Conservation (phyloP, 2,113 vertebrate genomes). For the Sebastes schlegelii region DNA sequence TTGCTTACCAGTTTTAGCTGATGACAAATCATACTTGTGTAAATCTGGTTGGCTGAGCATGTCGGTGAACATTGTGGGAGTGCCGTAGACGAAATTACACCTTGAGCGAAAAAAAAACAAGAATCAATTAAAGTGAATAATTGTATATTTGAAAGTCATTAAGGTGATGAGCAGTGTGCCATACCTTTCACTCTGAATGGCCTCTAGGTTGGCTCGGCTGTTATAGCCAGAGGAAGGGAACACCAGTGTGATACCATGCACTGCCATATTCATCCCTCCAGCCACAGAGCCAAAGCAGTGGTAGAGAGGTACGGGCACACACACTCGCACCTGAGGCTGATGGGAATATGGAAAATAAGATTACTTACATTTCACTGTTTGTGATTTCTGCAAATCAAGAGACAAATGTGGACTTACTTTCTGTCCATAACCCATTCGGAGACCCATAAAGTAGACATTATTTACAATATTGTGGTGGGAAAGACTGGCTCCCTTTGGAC, state of each 20-base stretch:
- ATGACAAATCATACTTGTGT: conserved; percentile 85
- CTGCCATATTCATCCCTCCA: conserved; percentile 85
- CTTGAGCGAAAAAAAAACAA: conserved; percentile 59
- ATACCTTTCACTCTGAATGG: conserved; percentile 90
- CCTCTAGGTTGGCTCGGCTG: conserved; percentile 84
- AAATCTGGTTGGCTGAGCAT: conserved; percentile 87
- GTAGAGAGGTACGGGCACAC: conserved; percentile 87
- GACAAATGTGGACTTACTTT: conserved; percentile 63
- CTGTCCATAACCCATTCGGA: conserved; percentile 75
- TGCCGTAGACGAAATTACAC: conserved; percentile 86
- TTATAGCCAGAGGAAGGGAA: conserved; percentile 86
- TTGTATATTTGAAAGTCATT: neutral
- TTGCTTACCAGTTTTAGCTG: conserved; percentile 86
- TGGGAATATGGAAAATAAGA: neutral
- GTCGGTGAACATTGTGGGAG: conserved; percentile 95
- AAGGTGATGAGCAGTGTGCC: rapidly evolving
- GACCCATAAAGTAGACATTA: conserved; percentile 86
- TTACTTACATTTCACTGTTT: neutral
- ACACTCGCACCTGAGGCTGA: conserved; percentile 78
- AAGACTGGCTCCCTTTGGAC: conserved; percentile 92
- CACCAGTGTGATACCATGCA: conserved; percentile 86
- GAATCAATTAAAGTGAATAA: neutral
- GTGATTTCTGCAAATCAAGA: neutral
- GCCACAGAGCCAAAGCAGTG: conserved; percentile 92
- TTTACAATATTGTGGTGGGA: conserved; percentile 95